Conservation (phyloP, 2,888 invertebrate species). For the Portevinia maculata region DNA sequence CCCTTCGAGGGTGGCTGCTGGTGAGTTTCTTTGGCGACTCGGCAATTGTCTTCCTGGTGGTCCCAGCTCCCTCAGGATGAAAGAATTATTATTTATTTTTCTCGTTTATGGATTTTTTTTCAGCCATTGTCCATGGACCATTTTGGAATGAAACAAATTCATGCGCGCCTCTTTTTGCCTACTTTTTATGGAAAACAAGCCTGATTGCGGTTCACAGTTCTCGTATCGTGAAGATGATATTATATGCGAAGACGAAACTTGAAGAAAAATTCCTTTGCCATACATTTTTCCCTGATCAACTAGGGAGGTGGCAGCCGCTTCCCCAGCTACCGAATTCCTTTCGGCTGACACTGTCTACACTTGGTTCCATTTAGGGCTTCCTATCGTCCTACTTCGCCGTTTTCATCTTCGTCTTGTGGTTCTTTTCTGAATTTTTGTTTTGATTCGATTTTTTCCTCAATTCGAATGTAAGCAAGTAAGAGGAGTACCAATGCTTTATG, state of each 20-base stretch:
- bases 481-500: conserved; percentile 56
- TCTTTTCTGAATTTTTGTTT: conserved; percentile 3
- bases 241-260: conserved; percentile 21
- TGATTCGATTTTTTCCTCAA: conserved; percentile 36
- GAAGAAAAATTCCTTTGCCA: conserved; percentile 50
- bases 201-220: conserved; percentile 32
- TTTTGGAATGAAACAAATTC: conserved; percentile 49
- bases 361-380: conserved; percentile 18
- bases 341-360: conserved; percentile 4
- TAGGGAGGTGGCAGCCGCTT: conserved; percentile 23
- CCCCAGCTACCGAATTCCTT: conserved; percentile 6
- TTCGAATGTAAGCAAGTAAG: conserved; percentile 10
- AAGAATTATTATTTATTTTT: conserved; percentile 46
- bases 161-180: conserved; percentile 57
- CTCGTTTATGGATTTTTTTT: conserved; percentile 13
- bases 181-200: conserved; percentile 2
- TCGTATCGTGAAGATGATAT: conserved; percentile 4
- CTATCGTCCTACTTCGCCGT: conserved; percentile 2
- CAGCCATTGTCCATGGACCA: conserved; percentile 28
- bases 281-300: conserved; percentile 42
- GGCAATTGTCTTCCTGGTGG: not conserved
- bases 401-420: not conserved
- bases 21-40: not conserved
- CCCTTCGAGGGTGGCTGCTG: not conserved
- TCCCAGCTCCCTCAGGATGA: conserved; percentile 41